phyloP scores from a whole-genome alignment of 2,888 invertebrate genomes.

The Folsomia candida region DNA sequence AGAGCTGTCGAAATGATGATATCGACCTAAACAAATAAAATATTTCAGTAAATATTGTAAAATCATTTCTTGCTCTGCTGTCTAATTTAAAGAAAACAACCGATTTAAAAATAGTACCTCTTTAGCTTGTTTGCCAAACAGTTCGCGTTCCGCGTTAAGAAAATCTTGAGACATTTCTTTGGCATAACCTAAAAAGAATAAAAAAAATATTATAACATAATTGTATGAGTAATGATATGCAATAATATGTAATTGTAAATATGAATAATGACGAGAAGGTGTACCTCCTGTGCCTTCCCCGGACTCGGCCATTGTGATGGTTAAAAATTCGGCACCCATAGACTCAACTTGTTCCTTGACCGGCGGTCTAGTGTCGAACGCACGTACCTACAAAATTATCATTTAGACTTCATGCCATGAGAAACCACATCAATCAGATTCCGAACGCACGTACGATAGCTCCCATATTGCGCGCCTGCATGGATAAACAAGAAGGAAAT shows the following conservation, averaged over 20 bases:
- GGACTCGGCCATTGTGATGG: conserved; percentile 72
- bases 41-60: neutral
- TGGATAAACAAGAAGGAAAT: too few relatives aligned
- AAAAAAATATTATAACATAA: too few relatives aligned
- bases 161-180: conserved; percentile 82
- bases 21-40: too few relatives aligned
- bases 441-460: too few relatives aligned
- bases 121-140: conserved; percentile 80
- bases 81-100: too few relatives aligned
- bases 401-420: too few relatives aligned
- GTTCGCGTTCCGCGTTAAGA: conserved; percentile 77
- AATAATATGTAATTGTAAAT: too few relatives aligned
- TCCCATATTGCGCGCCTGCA: conserved; percentile 81
- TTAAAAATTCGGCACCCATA: conserved; percentile 82
- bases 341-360: conserved; percentile 83
- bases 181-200: conserved; percentile 72
- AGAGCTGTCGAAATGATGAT: conserved; percentile 85
- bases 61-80: too few relatives aligned
- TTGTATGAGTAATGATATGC: neutral
- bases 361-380: conserved; percentile 80
- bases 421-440: too few relatives aligned
- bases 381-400: too few relatives aligned
- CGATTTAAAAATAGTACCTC: too few relatives aligned
- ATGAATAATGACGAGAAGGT: too few relatives aligned
- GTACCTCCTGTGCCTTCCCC: conserved; percentile 65